Evolutionary conservation across 2,113 vertebrate species (phyloP).

Genomic region (Xenus cinereus): DNA sequence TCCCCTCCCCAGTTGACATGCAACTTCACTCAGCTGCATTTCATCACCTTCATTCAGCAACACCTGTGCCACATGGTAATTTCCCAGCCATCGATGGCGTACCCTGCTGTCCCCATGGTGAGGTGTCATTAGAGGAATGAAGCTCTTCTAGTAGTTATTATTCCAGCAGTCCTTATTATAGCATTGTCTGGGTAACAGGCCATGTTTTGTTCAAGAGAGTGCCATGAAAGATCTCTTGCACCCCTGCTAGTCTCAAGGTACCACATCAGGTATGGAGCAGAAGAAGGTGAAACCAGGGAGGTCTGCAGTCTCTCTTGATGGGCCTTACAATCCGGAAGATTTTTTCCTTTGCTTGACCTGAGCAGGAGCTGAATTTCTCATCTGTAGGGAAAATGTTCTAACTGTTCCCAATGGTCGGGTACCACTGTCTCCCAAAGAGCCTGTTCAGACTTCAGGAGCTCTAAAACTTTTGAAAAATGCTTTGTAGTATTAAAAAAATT

Average conservation of each 20-base stretch:
- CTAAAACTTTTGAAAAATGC: background rate
- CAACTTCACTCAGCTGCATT: background rate
- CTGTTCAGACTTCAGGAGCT: background rate
- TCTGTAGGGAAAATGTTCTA: background rate
- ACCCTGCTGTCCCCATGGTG: background rate
- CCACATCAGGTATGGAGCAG: background rate
- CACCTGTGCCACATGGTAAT: background rate
- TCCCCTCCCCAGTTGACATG: background rate
- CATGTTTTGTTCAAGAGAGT: background rate
- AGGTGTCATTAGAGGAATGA: background rate
- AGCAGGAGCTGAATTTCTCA: background rate
- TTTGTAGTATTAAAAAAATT: background rate
- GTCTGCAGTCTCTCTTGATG: background rate
- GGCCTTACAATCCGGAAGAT: background rate
- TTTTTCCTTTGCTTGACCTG: background rate
- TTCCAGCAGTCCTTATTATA: background rate
- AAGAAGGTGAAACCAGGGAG: background rate
- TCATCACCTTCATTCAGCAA: background rate
- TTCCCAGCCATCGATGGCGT: background rate
- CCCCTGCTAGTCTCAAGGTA: background rate
- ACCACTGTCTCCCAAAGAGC: background rate
- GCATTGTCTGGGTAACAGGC: background rate
- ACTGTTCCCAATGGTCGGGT: background rate
- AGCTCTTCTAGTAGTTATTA: background rate
- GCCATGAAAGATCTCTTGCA: background rate